Percentiles rank a stretch among this genome's conserved stretches.
Conservation (phyloP, 2,888 invertebrate genomes). For the Pimpla rufipes region DNA sequence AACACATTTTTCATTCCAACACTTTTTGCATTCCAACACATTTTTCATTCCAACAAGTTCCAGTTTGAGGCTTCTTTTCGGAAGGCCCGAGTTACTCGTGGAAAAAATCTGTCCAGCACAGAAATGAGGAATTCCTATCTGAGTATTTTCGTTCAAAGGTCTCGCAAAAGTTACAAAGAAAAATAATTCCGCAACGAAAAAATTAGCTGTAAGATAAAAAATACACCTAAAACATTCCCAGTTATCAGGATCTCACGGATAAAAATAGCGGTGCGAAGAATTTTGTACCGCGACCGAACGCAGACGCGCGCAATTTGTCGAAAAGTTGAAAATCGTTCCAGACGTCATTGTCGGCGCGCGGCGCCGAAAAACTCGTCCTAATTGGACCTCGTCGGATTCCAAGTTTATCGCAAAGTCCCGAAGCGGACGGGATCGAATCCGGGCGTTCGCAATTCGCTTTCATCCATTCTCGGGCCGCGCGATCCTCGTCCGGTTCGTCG, state of each 20-base stretch:
- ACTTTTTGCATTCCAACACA: no score
- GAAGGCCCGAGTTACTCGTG: no score
- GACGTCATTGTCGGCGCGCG: constrained; percentile 1
- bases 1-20: no score
- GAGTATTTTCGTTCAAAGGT: no score
- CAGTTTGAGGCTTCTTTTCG: no score
- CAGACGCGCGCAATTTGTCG: constrained; percentile 11
- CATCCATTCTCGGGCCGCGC: constrained; percentile 51
- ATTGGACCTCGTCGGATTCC: constrained; percentile 43
- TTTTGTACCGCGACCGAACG: neutral
- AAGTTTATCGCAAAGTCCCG: constrained; percentile 50
- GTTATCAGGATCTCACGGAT: no score
- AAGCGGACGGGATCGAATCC: constrained; percentile 28
- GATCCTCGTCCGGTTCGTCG: constrained; percentile 65
- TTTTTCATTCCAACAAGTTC: no score
- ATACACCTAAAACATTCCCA: neutral
- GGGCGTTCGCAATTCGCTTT: constrained; percentile 65
- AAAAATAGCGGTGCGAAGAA: neutral
- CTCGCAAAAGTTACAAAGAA: no score
- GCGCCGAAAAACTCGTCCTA: constrained; percentile 52
- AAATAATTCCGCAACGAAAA: no score
- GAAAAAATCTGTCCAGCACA: no score
- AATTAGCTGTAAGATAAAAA: neutral
- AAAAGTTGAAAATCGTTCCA: constrained; percentile 11
- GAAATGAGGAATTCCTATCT: no score